Base-by-base conservation (phyloP, 2,113 vertebrate species). In the Oreamnos americanus region DNA sequence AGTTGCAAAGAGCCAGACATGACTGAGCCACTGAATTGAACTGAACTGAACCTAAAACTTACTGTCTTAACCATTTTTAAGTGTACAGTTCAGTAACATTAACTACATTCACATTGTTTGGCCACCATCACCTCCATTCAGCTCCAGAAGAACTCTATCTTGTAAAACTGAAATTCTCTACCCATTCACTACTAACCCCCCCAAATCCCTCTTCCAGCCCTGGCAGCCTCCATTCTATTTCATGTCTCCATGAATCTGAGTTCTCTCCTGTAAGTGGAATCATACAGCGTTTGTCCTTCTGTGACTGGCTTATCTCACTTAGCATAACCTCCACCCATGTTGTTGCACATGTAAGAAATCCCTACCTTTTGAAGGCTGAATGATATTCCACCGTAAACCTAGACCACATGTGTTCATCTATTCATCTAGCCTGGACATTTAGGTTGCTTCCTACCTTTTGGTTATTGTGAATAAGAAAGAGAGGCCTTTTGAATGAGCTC, bases 281-380 rank as follows among this genome's bases (percentile, higher is more conserved):
- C 23, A 3, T 2, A 74, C 8, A 30, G 47, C 6, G 4, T n/a
- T 33, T 43, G 45, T 64, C 79, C 55, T 36, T 91, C 36, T n/a
- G 30, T 79, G 13, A 49, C 28, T 17, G n/a, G 53, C 45, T 87
- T 87, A 51, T 67, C 64, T 84, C 30, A 87, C 81, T 39, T 19
- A 96, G 60, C 19, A 43, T 30, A 55, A 45, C 28, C 6, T 55
- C 21, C 19, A 57, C 15, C 19, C 71, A 30, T 6, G n/a, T 21
- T 78, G 64, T 17, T 19, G 39, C 23, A 16, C 67, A 71, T 23
- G n/a, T 71, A 71, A 6, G 82, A 79, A 53, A 78, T 43, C 43
- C 58, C 26, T 94, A 81, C 53, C 83, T 92, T 86, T 49, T 58
- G 13, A 89, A 90, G 23, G 86, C 85, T 53, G n/a, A 19, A 39